Conservation (phyloP, 2,888 invertebrate species). For the Orchestes rusci region DNA sequence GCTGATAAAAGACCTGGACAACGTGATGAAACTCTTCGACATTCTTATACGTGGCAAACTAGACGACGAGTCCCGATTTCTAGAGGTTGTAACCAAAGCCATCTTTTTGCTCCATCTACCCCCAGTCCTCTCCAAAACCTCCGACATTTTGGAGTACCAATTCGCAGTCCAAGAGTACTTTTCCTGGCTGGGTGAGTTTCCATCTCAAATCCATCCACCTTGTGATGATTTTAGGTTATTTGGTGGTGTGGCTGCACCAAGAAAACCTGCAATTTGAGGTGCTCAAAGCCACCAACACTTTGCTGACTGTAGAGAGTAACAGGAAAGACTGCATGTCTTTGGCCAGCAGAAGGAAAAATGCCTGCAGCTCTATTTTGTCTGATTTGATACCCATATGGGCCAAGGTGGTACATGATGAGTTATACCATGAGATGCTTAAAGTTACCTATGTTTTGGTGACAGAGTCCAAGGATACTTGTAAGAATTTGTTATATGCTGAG, state of each 20-base stretch:
- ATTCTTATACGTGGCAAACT: slow-evolving; percentile 34
- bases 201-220: too few relatives aligned
- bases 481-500: slow-evolving; percentile 20
- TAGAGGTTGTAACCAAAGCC: slow-evolving; percentile 32
- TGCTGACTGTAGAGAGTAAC: slow-evolving; percentile 12
- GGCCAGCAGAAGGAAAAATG: slow-evolving; percentile 31
- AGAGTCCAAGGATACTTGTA: slow-evolving; percentile 36
- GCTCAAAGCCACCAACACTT: slow-evolving; percentile 13
- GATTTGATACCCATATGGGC: too few relatives aligned
- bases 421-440: slow-evolving; percentile 35
- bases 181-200: slow-evolving; percentile 34
- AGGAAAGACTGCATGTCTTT: slow-evolving; percentile 21
- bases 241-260: slow-evolving; percentile 27
- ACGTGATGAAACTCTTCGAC: slow-evolving; percentile 37
- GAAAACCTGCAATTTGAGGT: slow-evolving; percentile 7
- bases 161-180: slow-evolving; percentile 38
- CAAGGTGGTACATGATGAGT: slow-evolving; percentile 32
- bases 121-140: slow-evolving; percentile 34
- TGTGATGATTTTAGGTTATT: slow-evolving; percentile 28
- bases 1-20: slow-evolving; percentile 38
- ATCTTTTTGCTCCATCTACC: slow-evolving; percentile 36
- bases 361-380: too few relatives aligned
- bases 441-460: slow-evolving; percentile 33
- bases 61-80: slow-evolving; percentile 28
- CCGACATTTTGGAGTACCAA: slow-evolving; percentile 32